Conservation (phyloP, 1,140 invertebrate species). For the Drosophila subobscura region DNA sequence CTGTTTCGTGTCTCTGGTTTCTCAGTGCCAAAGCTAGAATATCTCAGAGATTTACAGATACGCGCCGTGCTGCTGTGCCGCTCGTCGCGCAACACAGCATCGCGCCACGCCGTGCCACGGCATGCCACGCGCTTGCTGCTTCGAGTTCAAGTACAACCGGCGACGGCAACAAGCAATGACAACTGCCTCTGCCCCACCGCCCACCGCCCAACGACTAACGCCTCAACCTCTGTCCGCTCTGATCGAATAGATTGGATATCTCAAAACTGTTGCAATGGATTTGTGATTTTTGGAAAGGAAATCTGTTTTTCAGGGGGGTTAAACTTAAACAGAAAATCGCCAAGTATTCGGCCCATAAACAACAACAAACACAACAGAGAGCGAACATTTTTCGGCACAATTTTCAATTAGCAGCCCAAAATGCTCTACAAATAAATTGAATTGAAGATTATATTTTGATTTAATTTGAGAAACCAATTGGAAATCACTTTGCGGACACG, state of each 20-base stretch:
- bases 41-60: conserved; percentile 38
- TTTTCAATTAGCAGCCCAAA: conserved; percentile 69
- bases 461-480: conserved; percentile 59
- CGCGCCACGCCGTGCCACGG: not conserved
- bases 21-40: conserved; percentile 17
- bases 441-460: conserved; percentile 70
- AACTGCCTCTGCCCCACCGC: conserved; percentile 23
- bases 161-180: conserved; percentile 58
- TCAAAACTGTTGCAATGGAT: conserved; percentile 59
- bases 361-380: conserved; percentile 26
- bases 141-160: conserved; percentile 75
- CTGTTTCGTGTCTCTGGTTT: conserved; percentile 24
- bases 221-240: not conserved
- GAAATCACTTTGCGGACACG: conserved; percentile 15
- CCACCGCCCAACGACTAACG: not conserved
- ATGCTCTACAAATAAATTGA: conserved; percentile 71
- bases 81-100: no score
- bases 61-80: conserved; percentile 3
- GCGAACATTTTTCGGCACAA: conserved; percentile 68
- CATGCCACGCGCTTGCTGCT: conserved; percentile 41
- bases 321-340: conserved; percentile 44
- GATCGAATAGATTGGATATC: conserved; percentile 40
- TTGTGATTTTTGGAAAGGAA: conserved; percentile 50
- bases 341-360: conserved; percentile 46
- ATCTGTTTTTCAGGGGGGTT: conserved; percentile 3